Conservation (phyloP, 1,140 invertebrate species). For the Drosophila pectinifera region DNA sequence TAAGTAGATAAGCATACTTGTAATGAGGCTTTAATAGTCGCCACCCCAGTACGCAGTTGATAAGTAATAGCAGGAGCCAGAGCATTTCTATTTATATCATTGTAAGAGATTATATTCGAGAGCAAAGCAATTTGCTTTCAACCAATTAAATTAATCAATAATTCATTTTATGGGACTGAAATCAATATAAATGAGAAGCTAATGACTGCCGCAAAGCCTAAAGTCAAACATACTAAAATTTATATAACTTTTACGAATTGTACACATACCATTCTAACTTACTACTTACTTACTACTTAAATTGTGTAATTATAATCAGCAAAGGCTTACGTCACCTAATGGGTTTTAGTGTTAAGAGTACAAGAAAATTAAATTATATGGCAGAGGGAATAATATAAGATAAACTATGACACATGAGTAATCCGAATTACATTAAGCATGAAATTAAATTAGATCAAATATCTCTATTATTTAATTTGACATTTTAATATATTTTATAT, state of each 20-base stretch:
- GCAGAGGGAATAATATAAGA: neutral
- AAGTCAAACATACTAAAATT: neutral
- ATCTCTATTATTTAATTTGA: too few relatives aligned
- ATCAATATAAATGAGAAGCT: neutral
- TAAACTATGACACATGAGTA: neutral
- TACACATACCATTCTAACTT: too few relatives aligned
- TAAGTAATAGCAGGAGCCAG: neutral
- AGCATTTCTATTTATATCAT: neutral
- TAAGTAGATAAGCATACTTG: constrained; percentile 26
- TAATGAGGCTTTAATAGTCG: constrained; percentile 45
- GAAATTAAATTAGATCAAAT: neutral
- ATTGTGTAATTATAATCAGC: neutral
- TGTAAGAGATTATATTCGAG: neutral
- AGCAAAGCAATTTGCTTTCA: neutral
- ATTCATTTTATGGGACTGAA: neutral
- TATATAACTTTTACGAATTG: too few relatives aligned
- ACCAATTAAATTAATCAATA: neutral
- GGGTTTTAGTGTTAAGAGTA: neutral
- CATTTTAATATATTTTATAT: too few relatives aligned
- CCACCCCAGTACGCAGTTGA: constrained; percentile 1
- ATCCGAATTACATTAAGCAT: neutral
- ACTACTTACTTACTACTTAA: neutral
- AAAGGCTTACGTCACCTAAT: neutral
- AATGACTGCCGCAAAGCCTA: too few relatives aligned
- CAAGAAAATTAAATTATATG: neutral